Conservation (phyloP, 2,113 vertebrate genomes). For the Apaloderma vittatum region DNA sequence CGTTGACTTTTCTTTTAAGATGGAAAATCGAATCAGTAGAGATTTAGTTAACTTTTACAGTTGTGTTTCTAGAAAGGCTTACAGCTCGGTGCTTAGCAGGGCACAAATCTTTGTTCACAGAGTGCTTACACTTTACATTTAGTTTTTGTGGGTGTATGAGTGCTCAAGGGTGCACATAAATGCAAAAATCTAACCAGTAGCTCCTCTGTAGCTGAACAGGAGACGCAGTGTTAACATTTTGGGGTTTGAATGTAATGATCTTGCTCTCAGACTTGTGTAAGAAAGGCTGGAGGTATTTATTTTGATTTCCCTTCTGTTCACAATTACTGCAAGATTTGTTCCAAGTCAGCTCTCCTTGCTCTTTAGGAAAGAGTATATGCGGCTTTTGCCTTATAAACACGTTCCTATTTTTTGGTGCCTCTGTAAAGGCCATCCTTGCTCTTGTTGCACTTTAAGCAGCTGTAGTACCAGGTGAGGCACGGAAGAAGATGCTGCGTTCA, state of each 20-base stretch:
- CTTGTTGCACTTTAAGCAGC: background rate
- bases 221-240: background rate
- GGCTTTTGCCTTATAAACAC: background rate
- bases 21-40: background rate
- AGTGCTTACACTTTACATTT: accelerated
- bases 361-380: no score
- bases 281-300: background rate
- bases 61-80: background rate
- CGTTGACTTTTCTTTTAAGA: background rate
- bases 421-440: background rate
- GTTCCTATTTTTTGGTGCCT: background rate
- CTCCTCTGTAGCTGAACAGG: background rate
- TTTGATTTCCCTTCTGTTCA: background rate
- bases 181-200: background rate
- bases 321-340: background rate
- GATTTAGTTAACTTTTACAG: background rate
- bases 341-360: background rate
- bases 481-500: background rate
- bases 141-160: background rate
- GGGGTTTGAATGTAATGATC: background rate
- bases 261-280: background rate
- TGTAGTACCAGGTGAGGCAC: background rate
- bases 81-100: background rate
- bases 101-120: background rate
- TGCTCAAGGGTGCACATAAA: background rate